Percentiles rank a stretch among this genome's conserved stretches.
Conservation (phyloP, 2,797 vertebrate genomes). For the Heliangelus exortis region DNA sequence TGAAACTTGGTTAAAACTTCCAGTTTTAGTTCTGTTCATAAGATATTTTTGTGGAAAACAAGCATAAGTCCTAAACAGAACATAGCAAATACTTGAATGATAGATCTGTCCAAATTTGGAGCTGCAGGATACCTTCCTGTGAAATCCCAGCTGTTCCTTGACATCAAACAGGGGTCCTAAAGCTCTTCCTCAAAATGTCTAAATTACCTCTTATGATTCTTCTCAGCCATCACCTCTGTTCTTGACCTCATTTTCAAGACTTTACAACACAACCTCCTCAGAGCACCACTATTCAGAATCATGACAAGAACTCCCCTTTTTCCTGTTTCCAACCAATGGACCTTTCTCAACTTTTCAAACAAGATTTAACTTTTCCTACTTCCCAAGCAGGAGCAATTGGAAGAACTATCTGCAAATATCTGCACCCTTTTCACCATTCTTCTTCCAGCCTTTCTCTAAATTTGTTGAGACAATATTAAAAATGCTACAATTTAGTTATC, state of each 20-base stretch:
- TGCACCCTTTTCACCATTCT: background rate
- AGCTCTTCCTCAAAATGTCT: background rate
- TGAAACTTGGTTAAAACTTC: background rate
- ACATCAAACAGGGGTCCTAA: background rate
- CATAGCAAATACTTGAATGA: background rate
- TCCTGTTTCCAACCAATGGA: background rate
- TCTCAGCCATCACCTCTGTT: background rate
- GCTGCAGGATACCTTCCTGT: background rate
- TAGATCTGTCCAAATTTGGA: background rate
- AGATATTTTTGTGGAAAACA: background rate
- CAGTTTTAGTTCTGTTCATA: background rate
- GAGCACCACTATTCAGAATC: background rate
- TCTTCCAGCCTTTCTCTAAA: background rate
- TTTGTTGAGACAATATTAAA: background rate
- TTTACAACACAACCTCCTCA: background rate
- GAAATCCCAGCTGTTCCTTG: background rate
- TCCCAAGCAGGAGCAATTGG: background rate
- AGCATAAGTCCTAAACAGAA: background rate
- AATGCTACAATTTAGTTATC: background rate
- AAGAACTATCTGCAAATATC: background rate
- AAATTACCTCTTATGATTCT: background rate
- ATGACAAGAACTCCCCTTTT: background rate
- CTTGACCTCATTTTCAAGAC: background rate
- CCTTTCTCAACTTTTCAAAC: background rate
- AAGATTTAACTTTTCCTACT: background rate